Base-by-base conservation (phyloP, 2,888 invertebrate genomes). In the Argyresthia goedartella region DNA sequence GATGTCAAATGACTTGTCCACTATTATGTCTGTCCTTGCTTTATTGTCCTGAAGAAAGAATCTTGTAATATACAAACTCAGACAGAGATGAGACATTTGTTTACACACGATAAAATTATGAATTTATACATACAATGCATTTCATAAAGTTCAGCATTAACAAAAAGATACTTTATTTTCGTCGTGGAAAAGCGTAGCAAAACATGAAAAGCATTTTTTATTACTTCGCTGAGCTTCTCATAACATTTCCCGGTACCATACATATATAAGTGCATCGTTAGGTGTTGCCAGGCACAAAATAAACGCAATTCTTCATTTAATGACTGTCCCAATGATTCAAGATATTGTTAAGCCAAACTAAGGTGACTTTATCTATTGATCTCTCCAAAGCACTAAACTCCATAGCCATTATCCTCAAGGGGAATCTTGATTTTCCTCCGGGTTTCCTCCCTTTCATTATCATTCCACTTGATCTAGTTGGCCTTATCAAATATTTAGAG, bases 401-500 rank as follows among this genome's bases (percentile, higher is more conserved):
- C 13, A 15, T 15, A 36, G 15, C 48, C 35, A 36, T 48, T 48
- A 36, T 9, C 35, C 39, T 36, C 48, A 6, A 14, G 48, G 36
- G 35, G 35, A 36, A 48, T 48, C 48, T 48, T 48, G 48, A 48
- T 48, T 66, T 64, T 63, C 64, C 63, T 70, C 67, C 67, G 68
- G 73, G 67, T 67, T 53, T 52, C 71, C 71, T 66, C 67, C 68
- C 65, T 62, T 62, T 66, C 63, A 66, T 73, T 65, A 73, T 73
- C 72, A 71, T 77, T 79, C 78, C 77, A 74, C 79, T 77, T 78
- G 78, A 82, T 85, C 80, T 76, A 67, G 77, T 75, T 72, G 74
- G 68, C 71, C 70, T 73, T 76, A 84, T 85, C 76, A 81, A 85
- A 84, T 82, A 85, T 85, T 84, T 75, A 84, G 71, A 66, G 63